Base-by-base conservation (phyloP, 2,888 invertebrate species). In the Drosophila nr. perissopoda region DNA sequence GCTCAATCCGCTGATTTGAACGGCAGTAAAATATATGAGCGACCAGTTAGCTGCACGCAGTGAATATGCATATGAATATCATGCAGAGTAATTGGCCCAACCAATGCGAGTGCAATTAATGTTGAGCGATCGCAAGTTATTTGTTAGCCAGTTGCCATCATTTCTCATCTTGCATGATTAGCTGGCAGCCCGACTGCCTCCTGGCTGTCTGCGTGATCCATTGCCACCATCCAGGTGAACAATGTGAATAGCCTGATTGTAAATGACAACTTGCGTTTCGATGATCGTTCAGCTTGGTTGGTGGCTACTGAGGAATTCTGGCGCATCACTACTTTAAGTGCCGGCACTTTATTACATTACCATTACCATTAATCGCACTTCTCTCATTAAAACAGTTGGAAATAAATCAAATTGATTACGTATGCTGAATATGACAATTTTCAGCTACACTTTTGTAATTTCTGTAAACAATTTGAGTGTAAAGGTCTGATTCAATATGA, bases 31-130 rank as follows among this genome's bases (percentile, higher is more conserved):
- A 48, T 53, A 38, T 70, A 69, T 61, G 58, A 58, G 18, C 31
- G 10, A 42, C 21, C 36, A 53, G 45, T 27, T 49, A 64, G 40
- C 58, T 40, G 31, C 21, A 34, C 48, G 29, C 65, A 53, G 63
- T 63, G 57, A 64, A 75, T 75, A 75, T 88, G 83, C 77, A 85
- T 75, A 73, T 82, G 87, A 88, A 80, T 88, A 81, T 81, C 86
- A 70, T 79, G 60, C 78, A 69, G 82, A 83, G 86, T 83, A 88
- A 86, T 85, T 88, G 85, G 67, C 52, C 40, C 4, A 25, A 61
- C 78, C 72, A 72, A 76, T 85, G 69, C 58, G 73, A 77, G 48
- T 78, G 77, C 81, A 81, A 81, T 86, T 81, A 81, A 81, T 88
- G 69, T 64, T 33, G 45, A 56, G 62, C 36, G 52, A 36, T 33